Conservation (phyloP, 2,888 invertebrate genomes). For the Sesamia inferens region DNA sequence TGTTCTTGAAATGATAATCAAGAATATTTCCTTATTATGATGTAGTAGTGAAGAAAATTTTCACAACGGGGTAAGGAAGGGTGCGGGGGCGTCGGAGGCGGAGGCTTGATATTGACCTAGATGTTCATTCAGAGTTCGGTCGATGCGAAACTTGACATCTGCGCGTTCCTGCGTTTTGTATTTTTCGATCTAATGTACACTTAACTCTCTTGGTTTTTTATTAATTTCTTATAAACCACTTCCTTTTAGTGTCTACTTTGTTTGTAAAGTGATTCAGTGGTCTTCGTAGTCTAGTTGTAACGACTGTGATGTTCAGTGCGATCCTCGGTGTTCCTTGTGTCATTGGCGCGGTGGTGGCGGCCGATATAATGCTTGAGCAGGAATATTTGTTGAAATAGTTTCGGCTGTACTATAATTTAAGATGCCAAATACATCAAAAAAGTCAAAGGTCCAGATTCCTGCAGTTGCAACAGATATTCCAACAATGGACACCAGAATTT, state of each 20-base stretch:
- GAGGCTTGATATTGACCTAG: slow-evolving; percentile 90
- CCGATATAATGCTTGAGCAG: slow-evolving; percentile 71
- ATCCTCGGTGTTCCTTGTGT: slow-evolving; percentile 69
- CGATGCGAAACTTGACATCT: slow-evolving; percentile 90
- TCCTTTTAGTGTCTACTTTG: slow-evolving; percentile 33
- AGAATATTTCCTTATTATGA: slow-evolving; percentile 78
- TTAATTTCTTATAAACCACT: slow-evolving; percentile 71
- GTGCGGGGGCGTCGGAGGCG: slow-evolving; percentile 75
- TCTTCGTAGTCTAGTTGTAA: slow-evolving; percentile 44
- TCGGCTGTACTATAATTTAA: slow-evolving; percentile 60
- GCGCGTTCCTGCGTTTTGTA: slow-evolving; percentile 88
- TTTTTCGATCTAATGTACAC: slow-evolving; percentile 83
- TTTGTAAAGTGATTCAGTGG: slow-evolving; percentile 50
- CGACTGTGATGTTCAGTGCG: slow-evolving; percentile 77
- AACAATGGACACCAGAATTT: slow-evolving; percentile 78
- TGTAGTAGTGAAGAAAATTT: slow-evolving; percentile 80
- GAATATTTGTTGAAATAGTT: slow-evolving; percentile 73
- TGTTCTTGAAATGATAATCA: slow-evolving; percentile 61
- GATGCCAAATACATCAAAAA: slow-evolving; percentile 74
- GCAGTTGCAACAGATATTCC: slow-evolving; percentile 77
- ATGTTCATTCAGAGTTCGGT: slow-evolving; percentile 90
- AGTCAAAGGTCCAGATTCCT: slow-evolving; percentile 73
- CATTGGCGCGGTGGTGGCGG: slow-evolving; percentile 70
- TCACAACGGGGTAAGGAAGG: slow-evolving; percentile 75
- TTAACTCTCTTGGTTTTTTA: slow-evolving; percentile 72